Percentiles rank a stretch among this genome's conserved stretches.
Conservation (phyloP, 2,113 vertebrate genomes). For the Cynoglossus semilaevis region DNA sequence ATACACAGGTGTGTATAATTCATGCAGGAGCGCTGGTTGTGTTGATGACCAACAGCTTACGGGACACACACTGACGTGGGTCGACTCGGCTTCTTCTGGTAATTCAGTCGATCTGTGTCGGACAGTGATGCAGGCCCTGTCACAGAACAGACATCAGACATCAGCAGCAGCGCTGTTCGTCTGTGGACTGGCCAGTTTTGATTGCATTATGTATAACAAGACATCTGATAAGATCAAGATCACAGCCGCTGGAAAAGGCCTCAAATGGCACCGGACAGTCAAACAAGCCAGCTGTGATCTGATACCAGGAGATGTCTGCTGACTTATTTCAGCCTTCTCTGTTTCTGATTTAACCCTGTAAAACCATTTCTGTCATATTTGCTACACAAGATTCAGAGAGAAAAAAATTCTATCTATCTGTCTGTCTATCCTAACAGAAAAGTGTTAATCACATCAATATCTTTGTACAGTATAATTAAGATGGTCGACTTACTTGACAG, state of each 20-base stretch:
- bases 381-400: not conserved
- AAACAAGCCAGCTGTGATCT: constrained; percentile 30
- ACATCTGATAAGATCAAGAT: constrained; percentile 58
- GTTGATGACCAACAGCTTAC: constrained; percentile 15
- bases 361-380: constrained; percentile 3
- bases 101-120: constrained; percentile 29
- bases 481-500: too few relatives aligned
- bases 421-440: too few relatives aligned
- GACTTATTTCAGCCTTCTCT: constrained; percentile 2
- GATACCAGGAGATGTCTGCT: constrained; percentile 31
- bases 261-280: constrained; percentile 33
- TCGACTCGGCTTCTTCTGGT: constrained; percentile 17
- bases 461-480: too few relatives aligned
- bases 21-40: constrained; percentile 18
- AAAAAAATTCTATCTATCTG: not conserved
- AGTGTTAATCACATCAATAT: too few relatives aligned
- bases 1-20: constrained; percentile 44
- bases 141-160: constrained; percentile 40
- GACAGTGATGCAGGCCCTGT: constrained; percentile 30
- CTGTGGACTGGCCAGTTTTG: constrained; percentile 51
- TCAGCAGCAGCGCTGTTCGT: constrained; percentile 21
- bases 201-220: constrained; percentile 57
- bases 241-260: constrained; percentile 38
- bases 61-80: constrained; percentile 20
- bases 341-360: not conserved